Evolutionary conservation across 2,113 vertebrate genomes (phyloP).

Genomic region (Eurypyga helias): DNA sequence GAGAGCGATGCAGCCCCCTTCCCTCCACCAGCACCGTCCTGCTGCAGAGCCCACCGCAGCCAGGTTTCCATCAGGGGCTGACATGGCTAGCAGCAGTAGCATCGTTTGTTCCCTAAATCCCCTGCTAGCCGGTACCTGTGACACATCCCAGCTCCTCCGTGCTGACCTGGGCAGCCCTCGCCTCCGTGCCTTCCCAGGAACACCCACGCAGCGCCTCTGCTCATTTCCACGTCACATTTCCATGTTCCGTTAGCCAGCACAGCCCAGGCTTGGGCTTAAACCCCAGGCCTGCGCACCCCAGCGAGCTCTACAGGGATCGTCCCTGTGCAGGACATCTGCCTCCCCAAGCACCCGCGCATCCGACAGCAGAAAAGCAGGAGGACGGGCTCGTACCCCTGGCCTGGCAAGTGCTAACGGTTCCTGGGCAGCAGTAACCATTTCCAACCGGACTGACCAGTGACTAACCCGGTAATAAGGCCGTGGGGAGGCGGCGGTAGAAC

Average conservation of each 20-base stretch:
- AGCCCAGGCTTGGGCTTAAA: background rate
- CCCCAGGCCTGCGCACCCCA: no score
- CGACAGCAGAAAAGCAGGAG: background rate
- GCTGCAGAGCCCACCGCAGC: no score
- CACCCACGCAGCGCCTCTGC: background rate
- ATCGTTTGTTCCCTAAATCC: background rate
- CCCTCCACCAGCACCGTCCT: background rate
- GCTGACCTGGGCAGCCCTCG: background rate
- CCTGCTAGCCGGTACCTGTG: background rate
- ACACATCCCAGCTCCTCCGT: background rate
- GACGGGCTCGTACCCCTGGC: fast-evolving
- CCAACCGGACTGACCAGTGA: conserved; percentile 9
- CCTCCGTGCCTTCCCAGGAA: no score
- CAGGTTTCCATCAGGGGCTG: background rate
- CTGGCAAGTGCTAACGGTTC: background rate
- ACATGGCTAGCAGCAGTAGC: fast-evolving
- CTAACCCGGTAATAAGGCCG: background rate
- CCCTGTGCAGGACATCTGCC: fast-evolving
- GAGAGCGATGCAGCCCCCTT: background rate
- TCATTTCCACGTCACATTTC: fast-evolving
- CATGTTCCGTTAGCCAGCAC: background rate
- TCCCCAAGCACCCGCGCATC: fast-evolving
- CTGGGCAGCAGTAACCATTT: background rate
- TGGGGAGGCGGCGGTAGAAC: conserved; percentile 13
- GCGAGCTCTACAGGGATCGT: background rate